Evolutionary conservation across 1,140 invertebrate species (phyloP), one percentile per base, ranked within the genome.

Genomic region (Armadillidium nasatum): DNA sequence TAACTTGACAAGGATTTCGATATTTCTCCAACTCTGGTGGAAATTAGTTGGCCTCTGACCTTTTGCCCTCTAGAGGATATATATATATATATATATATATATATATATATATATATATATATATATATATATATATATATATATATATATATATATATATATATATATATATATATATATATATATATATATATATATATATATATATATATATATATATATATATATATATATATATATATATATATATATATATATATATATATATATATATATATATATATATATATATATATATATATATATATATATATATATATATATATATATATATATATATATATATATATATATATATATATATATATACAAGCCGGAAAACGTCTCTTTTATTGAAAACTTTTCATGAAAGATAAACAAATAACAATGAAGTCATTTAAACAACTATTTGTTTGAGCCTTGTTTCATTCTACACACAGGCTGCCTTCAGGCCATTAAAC

Each of bases 121-220:
- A 21, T 60, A 21, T 60, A 21, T 60, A 21, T 60, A 21, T 60
- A 21, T 60, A 21, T 60, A 21, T 60, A 60, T 60, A 60, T 60
- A 60, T 60, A 60, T 60, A 60, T 60, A 60, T 60, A 60, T 60
- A 60, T 60, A 60, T 60, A 60, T 60, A 60, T 60, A 60, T 60
- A 60, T 60, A 60, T 60, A 60, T 60, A 60, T 60, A 60, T 60
- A 60, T 60, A 60, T 60, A 60, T 60, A 60, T 60, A 60, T 60
- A 60, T 60, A 60, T 60, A 60, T 60, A 60, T 60, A 60, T 60
- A 60, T 60, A 60, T 60, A 60, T 60, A 60, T 60, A 60, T 60
- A 60, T 60, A 60, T 60, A 60, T 60, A 60, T 60, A 60, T 60
- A 60, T 60, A 60, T 60, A 60, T 60, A 60, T 60, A 60, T 60